A percentile compares a stretch with the other conserved stretches of the same genome.
Evolutionary conservation across 2,797 vertebrate species (phyloP).

Genomic region (Macropodus opercularis): DNA sequence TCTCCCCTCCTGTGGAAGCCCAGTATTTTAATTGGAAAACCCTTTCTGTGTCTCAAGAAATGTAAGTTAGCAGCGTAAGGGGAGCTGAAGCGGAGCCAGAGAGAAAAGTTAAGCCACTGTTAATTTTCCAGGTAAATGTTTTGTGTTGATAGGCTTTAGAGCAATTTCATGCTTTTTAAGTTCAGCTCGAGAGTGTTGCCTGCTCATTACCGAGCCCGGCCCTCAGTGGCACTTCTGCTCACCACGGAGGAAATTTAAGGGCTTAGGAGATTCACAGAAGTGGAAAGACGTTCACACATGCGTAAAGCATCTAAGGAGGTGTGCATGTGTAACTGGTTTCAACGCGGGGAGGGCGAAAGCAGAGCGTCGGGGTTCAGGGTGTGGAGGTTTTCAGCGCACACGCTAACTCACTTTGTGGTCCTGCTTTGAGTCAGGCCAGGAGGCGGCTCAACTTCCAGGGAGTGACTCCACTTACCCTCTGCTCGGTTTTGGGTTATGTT

Average conservation of each 20-base stretch:
- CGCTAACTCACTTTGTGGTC: constrained; percentile 50
- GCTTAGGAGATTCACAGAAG: constrained; percentile 32
- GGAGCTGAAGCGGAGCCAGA: constrained; percentile 6
- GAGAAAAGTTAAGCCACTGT: constrained; percentile 61
- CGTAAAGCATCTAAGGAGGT: constrained; percentile 4
- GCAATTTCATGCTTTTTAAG: constrained; percentile 83
- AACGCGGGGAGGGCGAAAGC: constrained; percentile 41
- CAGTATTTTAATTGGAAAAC: constrained; percentile 62
- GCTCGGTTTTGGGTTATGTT: constrained; percentile 65
- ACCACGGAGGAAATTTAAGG: constrained; percentile 36
- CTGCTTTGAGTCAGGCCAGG: constrained; percentile 33
- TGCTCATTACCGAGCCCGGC: constrained; percentile 62
- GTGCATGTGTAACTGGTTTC: constrained; percentile 39
- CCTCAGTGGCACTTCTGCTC: constrained; percentile 44
- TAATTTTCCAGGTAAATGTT: constrained; percentile 80
- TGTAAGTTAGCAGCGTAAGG: constrained; percentile 47
- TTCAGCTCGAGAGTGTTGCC: constrained; percentile 57
- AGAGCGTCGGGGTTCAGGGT: constrained; percentile 29
- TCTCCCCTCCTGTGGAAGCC: constrained; percentile 17
- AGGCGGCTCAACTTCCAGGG: constrained; percentile 34
- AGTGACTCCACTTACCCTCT: constrained; percentile 49
- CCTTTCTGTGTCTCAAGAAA: constrained; percentile 35
- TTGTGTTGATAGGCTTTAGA: constrained; percentile 67
- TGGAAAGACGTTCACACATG: constrained; percentile 22
- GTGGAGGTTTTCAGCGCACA: constrained; percentile 50